Percentiles rank a stretch among this genome's conserved stretches.
phyloP scores from a whole-genome alignment of 2,888 invertebrate genomes.

The Volucella inanis region DNA sequence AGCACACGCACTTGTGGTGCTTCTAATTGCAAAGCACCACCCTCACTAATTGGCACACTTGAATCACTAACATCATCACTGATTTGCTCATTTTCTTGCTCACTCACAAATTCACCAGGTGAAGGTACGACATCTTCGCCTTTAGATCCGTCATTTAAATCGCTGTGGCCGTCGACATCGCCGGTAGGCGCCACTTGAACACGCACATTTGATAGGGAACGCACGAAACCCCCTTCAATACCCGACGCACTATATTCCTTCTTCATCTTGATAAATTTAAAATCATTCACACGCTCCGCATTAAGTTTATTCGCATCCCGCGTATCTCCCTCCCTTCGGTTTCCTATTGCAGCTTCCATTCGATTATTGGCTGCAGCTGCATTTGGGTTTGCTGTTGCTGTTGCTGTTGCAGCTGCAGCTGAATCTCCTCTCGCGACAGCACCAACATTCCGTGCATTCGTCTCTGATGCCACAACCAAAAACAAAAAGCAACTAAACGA shows the following conservation, averaged over 20 bases:
- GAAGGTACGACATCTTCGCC: slow-evolving; percentile 15
- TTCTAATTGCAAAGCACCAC: slow-evolving; percentile 54
- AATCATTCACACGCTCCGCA: slow-evolving; percentile 34
- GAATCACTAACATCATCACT: slow-evolving; percentile 61
- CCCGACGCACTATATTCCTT: slow-evolving; percentile 60
- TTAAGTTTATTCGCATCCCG: slow-evolving; percentile 34
- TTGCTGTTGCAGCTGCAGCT: slow-evolving; percentile 25
- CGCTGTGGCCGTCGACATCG: not conserved
- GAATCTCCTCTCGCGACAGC: slow-evolving; percentile 41
- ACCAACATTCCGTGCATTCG: slow-evolving; percentile 54
- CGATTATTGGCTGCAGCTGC: slow-evolving; percentile 21
- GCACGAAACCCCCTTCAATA: slow-evolving; percentile 33
- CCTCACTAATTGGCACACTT: slow-evolving; percentile 59
- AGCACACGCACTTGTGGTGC: slow-evolving; percentile 43
- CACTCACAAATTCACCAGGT: slow-evolving; percentile 34
- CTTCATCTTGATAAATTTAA: slow-evolving; percentile 36
- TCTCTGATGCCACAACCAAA: slow-evolving; percentile 71
- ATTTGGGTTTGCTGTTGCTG: not conserved
- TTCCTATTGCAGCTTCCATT: slow-evolving; percentile 9
- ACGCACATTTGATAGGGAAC: slow-evolving; percentile 54
- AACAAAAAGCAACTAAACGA: slow-evolving; percentile 67
- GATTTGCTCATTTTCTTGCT: slow-evolving; percentile 37
- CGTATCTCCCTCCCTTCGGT: slow-evolving; percentile 8
- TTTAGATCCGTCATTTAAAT: not conserved
- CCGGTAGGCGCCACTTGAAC: slow-evolving; percentile 25